These are phyloP conservation scores for Synanceia verrucosa DNA, from an alignment of 2,797 vertebrate species.

Conservation along the genomic window DNA sequence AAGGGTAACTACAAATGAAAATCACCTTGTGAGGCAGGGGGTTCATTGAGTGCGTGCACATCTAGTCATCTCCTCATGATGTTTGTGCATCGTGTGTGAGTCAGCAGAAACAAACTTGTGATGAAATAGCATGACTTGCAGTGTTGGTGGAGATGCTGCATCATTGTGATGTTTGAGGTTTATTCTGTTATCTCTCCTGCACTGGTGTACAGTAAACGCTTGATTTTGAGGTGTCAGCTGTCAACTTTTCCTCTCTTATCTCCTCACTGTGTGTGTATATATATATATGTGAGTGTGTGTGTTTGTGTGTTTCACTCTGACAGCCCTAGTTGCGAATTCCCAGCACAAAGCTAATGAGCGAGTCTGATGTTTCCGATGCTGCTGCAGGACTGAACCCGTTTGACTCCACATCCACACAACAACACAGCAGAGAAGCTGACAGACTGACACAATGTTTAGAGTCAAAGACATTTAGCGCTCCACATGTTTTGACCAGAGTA, in stretches of 20 bases:
- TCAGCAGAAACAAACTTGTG: not conserved
- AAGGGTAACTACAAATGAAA: slow-evolving; percentile 49
- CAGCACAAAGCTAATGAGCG: slow-evolving; percentile 44
- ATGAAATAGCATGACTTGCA: not conserved
- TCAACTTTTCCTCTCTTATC: slow-evolving; percentile 28
- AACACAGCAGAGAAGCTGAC: not conserved
- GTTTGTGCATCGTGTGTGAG: not conserved
- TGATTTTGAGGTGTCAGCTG: slow-evolving; percentile 27
- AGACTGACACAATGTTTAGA: slow-evolving; percentile 16
- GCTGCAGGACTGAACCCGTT: slow-evolving; percentile 46
- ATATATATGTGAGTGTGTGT: not conserved
- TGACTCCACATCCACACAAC: not conserved
- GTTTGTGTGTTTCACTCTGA: not conserved
- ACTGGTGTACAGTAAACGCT: slow-evolving; percentile 16
- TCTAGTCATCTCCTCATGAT: not conserved
- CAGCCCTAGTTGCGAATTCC: slow-evolving; percentile 9
- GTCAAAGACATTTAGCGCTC: slow-evolving; percentile 18
- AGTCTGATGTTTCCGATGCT: slow-evolving; percentile 35
- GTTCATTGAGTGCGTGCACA: not conserved
- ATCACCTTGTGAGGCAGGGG: slow-evolving; percentile 9
- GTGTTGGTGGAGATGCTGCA: not conserved
- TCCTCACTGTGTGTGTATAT: not conserved
- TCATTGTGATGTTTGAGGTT: not conserved
- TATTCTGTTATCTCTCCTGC: slow-evolving; percentile 21
- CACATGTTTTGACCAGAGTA: slow-evolving; percentile 35